Evolutionary conservation across 2,113 vertebrate genomes (phyloP).

Genomic region (Romanogobio albipinnatus): DNA sequence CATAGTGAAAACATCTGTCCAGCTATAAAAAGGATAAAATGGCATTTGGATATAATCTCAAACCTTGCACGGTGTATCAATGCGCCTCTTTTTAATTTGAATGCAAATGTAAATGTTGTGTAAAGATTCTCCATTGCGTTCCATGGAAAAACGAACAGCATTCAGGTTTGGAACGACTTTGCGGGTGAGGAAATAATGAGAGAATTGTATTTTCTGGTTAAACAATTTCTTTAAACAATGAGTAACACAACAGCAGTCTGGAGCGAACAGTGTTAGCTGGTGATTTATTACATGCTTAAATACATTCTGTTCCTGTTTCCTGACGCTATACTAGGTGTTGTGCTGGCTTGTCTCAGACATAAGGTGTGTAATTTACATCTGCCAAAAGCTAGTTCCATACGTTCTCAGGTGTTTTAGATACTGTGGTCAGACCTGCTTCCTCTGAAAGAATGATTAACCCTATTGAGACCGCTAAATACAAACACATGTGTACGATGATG

Average conservation of each 20-base stretch:
- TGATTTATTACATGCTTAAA: conserved; percentile 41
- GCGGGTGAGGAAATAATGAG: background rate
- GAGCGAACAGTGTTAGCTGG: background rate
- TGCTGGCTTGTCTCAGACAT: background rate
- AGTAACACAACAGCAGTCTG: background rate
- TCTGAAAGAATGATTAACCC: background rate
- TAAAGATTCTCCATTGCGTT: conserved; percentile 2
- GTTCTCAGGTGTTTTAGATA: background rate
- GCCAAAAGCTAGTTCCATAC: background rate
- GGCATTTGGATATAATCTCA: background rate
- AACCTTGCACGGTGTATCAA: background rate
- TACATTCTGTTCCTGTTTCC: background rate
- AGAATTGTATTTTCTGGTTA: background rate
- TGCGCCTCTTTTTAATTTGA: background rate
- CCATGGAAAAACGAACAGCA: background rate
- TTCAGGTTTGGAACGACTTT: background rate
- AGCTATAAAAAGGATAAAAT: background rate
- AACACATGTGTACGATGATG: background rate
- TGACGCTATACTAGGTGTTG: background rate
- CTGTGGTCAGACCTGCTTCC: conserved; percentile 13
- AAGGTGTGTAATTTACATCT: conserved; percentile 17
- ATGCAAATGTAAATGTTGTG: background rate
- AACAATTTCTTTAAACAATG: conserved; percentile 15
- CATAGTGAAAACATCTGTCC: background rate
- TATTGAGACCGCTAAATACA: background rate